Percentiles rank a stretch among this genome's conserved stretches.
Evolutionary conservation across 2,797 vertebrate species (phyloP).

Genomic region (Lagodon rhomboides): DNA sequence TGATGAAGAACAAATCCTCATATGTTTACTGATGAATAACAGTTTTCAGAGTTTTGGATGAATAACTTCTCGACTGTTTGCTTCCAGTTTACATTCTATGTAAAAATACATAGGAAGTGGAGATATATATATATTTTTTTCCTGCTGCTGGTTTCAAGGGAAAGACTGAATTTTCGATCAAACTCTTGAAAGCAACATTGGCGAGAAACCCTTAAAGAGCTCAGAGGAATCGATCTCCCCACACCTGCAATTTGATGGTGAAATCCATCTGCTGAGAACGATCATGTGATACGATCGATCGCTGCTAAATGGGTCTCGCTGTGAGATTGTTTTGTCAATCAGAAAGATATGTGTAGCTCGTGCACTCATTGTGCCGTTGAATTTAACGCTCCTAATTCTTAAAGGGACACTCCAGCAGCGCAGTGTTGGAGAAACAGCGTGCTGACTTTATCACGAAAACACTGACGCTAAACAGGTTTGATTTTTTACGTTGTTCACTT

Average conservation of each 20-base stretch:
- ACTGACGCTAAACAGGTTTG: too few species aligned
- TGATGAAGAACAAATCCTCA: background rate
- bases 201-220: background rate
- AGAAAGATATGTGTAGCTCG: background rate
- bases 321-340: background rate
- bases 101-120: background rate
- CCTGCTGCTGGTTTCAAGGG: constrained; percentile 4
- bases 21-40: constrained; percentile 1
- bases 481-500: too few species aligned
- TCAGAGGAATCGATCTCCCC: background rate
- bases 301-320: too few species aligned
- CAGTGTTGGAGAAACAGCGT: too few species aligned
- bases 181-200: background rate
- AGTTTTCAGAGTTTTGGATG: background rate
- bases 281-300: too few species aligned
- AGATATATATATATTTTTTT: too few species aligned
- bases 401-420: too few species aligned
- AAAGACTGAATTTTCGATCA: background rate
- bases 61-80: background rate
- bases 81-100: background rate
- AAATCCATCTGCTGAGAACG: constrained; percentile 4
- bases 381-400: too few species aligned
- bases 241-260: background rate
- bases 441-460: too few species aligned
- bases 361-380: too few species aligned